phyloP scores from a whole-genome alignment of 2,797 vertebrate species.

The Gadopsis marmoratus region DNA sequence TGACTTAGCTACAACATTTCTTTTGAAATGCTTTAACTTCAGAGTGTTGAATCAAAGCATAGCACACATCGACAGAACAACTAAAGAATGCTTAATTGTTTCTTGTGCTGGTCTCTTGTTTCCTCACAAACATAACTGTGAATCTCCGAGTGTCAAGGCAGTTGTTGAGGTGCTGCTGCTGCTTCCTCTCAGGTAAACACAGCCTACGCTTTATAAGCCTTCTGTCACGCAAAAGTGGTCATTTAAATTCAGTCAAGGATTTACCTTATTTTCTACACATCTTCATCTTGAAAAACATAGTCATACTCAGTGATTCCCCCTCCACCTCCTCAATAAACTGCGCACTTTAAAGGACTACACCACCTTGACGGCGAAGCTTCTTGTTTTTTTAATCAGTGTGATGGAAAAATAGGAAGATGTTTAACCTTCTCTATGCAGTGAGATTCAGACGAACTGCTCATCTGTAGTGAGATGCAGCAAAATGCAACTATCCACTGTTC shows the following conservation, averaged over 20 bases:
- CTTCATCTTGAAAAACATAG: constrained; percentile 1
- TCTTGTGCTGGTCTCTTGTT: constrained; percentile 4
- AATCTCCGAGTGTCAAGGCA: not conserved
- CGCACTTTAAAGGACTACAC: constrained; percentile 8
- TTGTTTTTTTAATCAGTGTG: not conserved
- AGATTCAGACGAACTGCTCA: constrained; percentile 1
- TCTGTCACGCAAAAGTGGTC: constrained; percentile 1
- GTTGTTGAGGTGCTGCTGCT: not conserved
- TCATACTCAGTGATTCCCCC: constrained; percentile 8
- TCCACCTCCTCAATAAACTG: constrained; percentile 16
- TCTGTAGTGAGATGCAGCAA: not conserved
- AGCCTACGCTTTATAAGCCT: not conserved
- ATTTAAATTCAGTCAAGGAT: constrained; percentile 23
- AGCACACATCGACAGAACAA: not conserved
- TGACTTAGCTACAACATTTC: constrained; percentile 4
- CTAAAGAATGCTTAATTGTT: not conserved
- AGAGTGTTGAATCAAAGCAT: constrained; percentile 2
- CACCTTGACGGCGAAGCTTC: not conserved
- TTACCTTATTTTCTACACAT: constrained; percentile 19
- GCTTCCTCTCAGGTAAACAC: constrained; percentile 13
- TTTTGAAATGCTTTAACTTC: not conserved
- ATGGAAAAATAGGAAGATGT: not conserved
- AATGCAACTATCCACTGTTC: not conserved
- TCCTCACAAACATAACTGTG: constrained; percentile 8
- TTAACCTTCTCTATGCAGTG: not conserved